Conservation (phyloP, 2,113 vertebrate genomes). For the Mus musculus region DNA sequence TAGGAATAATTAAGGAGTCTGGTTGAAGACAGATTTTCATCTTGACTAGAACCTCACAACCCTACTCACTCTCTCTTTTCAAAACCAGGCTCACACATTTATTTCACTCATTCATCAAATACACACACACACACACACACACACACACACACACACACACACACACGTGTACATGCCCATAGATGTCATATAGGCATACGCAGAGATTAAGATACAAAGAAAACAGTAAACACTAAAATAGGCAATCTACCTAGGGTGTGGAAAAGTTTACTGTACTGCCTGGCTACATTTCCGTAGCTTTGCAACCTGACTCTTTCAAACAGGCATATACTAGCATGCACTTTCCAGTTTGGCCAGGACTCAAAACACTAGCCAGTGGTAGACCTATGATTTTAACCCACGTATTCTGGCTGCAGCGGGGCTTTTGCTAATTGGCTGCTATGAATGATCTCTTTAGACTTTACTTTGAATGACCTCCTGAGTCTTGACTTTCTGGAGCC, state of each 20-base stretch:
- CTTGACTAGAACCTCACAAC: not conserved
- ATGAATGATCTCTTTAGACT: not conserved
- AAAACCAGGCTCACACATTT: not conserved
- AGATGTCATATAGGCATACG: not conserved
- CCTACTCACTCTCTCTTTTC: not conserved
- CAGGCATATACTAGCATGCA: not conserved
- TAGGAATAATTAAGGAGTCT: not conserved
- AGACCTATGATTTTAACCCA: not conserved
- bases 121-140: not conserved
- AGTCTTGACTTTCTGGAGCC: not conserved
- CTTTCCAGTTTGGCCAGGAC: conserved; percentile 15
- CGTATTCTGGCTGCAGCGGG: not conserved
- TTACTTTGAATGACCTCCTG: not conserved
- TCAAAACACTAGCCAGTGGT: not conserved
- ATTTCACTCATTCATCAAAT: not conserved
- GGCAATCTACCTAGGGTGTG: not conserved
- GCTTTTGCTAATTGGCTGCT: not conserved
- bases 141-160: not conserved
- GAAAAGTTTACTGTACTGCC: not conserved
- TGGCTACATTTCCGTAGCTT: not conserved
- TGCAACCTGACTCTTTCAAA: not conserved
- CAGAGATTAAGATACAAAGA: not conserved
- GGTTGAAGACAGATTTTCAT: conserved; percentile 13
- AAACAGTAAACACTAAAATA: not conserved
- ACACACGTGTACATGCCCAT: not conserved